Percentiles rank a stretch among this genome's conserved stretches.
Evolutionary conservation across 37 sponge, comb jelly and placozoan species (phyloP).

Genomic region (Aplysina aerophoba): DNA sequence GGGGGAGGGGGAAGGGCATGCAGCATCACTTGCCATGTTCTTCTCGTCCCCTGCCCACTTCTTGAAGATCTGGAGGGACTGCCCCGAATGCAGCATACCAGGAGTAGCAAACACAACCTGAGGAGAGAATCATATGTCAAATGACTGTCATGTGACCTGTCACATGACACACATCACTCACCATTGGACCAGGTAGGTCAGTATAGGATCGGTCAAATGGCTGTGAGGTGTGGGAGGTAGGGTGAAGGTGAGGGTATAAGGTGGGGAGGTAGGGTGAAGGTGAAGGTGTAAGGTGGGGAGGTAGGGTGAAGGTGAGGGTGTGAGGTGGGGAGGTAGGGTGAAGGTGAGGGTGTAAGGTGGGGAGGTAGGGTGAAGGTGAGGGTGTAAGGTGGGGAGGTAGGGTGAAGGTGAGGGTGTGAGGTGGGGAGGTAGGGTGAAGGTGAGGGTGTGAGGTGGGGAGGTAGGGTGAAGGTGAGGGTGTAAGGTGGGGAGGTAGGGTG

Average conservation of each 20-base stretch:
- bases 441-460: no score
- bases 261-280: background rate
- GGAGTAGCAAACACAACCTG: slow-evolving; percentile 97
- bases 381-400: background rate
- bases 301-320: no score
- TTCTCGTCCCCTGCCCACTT: slow-evolving; percentile 96
- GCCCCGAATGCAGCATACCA: slow-evolving; percentile 98
- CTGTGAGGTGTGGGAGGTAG: slow-evolving; percentile 42
- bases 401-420: background rate
- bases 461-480: no score
- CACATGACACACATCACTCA: slow-evolving; percentile 21
- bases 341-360: background rate
- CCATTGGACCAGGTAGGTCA: slow-evolving; percentile 98
- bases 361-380: background rate
- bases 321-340: background rate
- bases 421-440: background rate
- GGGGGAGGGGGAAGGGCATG: background rate
- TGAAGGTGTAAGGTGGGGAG: no score
- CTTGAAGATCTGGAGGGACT: slow-evolving; percentile 96
- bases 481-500: background rate
- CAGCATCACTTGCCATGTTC: slow-evolving; percentile 81
- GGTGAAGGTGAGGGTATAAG: background rate
- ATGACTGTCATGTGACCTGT: background rate
- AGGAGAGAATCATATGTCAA: background rate
- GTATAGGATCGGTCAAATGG: slow-evolving; percentile 93